Base-by-base conservation (phyloP, 2,797 vertebrate genomes). In the Phaenicophaeus curvirostris region DNA sequence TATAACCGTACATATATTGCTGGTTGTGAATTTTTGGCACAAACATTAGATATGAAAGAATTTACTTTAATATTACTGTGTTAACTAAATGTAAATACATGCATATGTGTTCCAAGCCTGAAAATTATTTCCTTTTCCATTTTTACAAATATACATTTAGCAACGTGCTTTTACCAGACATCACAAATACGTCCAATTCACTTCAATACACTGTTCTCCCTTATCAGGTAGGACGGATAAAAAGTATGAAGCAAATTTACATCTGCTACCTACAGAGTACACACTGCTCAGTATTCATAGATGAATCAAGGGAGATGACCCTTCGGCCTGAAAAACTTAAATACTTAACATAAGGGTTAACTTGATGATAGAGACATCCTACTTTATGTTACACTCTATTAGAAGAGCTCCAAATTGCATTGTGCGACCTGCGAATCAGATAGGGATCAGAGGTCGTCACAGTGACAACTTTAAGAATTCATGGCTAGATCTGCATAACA, bases 371-470 rank as follows among this genome's bases (percentile, higher is more conserved):
- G 62, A 96, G 90, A 94, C 81, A 89, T 55, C 75, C 93, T 44
- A 50, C 85, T 93, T 93, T 93, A 92, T 95, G 93, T 96, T 89
- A 59, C 93, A 96, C 65, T 94, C 96, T 95, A 93, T 94, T 95
- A 95, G 89, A 96, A 85, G 76, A 87, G 90, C 88, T 92, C 93
- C 86, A 96, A 95, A 95, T 89, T 89, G 89, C 95, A 94, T 61
- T 58, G 90, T 71, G 92, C 21, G 69, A 90, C 93, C 93, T 66
- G 90, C 18, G 51, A 78, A 91, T 85, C 88, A 90, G 65, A 63
- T 37, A 9, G 83, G 84, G 94, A 82, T 62, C 92, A 89, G 93
- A 83, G 95, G 93, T 87, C 83, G 53, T 76, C 94, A 72, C 92
- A 75, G 84, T 27, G 50, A 89, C 94, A 90, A 77, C 86, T 71